Evolutionary conservation across 2,113 vertebrate species (phyloP), one percentile per base, ranked within the genome.

Genomic region (Seriola aureovittata): DNA sequence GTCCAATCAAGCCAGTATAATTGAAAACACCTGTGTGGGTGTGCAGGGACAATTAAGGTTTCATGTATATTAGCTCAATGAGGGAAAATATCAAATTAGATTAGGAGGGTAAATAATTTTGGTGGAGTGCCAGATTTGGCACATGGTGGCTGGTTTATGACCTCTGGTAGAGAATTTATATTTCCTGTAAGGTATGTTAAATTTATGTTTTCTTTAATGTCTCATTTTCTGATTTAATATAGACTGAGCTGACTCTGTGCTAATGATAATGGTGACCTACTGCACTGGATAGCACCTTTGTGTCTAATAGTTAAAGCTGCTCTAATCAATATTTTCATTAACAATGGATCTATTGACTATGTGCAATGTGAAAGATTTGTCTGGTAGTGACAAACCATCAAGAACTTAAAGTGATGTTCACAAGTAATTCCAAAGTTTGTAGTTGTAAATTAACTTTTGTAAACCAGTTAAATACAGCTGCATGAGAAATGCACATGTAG

Each of bases 1-100:
- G 42, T 76, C 36, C 63, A 63, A 62, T 63, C 62, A 74, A 21
- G 4, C 36, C n/a, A 69, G 40, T 50, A 44, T 14, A 67, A 57
- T 13, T 63, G 21, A 38, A 54, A 78, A 71, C 80, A 60, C 23
- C 44, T 66, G 55, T 72, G 75, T 75, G 62, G n/a, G n/a, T 46
- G 73, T 38, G 50, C 25, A 36, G 65, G 38, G 29, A 29, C 44
- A 36, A 50, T 52, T 55, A 38, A 34, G 48, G 59, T 4, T 64
- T 52, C 19, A 74, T 52, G 74, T 48, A 29, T 44, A 52, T 42
- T 23, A 13, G 65, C 46, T 62, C 64, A 64, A 3, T 38, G 25
- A 71, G 50, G 42, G 16, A 48, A 78, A 64, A 69, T 23, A 14
- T 74, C 11, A n/a, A 46, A 54, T 69, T 52, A 57, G 36, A 55